phyloP scores from a whole-genome alignment of 2,888 invertebrate species.

The Crematogaster levior region DNA sequence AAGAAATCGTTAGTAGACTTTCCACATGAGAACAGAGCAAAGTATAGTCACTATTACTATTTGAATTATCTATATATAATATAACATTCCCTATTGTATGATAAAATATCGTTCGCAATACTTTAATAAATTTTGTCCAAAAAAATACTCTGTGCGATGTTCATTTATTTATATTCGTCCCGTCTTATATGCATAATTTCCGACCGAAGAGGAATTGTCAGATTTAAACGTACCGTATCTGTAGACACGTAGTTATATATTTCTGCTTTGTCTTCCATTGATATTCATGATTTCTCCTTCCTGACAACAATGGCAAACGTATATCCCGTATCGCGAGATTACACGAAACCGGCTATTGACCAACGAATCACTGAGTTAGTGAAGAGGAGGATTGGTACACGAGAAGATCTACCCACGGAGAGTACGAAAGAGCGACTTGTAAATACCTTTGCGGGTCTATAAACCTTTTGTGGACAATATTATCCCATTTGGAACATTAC shows the following conservation, averaged over 20 bases:
- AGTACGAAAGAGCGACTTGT: slow-evolving; percentile 78
- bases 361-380: slow-evolving; percentile 78
- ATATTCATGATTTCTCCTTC: slow-evolving; percentile 5
- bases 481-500: not conserved
- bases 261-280: not conserved
- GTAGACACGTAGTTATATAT: not conserved
- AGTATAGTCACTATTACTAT: not conserved
- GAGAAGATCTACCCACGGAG: slow-evolving; percentile 72
- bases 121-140: not conserved
- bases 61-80: not conserved
- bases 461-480: not conserved
- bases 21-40: not conserved
- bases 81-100: not conserved
- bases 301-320: slow-evolving; percentile 56
- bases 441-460: slow-evolving; percentile 47
- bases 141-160: slow-evolving; percentile 32
- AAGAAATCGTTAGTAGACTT: not conserved
- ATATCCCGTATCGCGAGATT: slow-evolving; percentile 74
- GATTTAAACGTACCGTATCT: not conserved
- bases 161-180: slow-evolving; percentile 40
- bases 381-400: slow-evolving; percentile 73
- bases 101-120: not conserved
- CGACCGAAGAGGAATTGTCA: slow-evolving; percentile 28
- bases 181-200: slow-evolving; percentile 29
- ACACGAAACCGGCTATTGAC: slow-evolving; percentile 80